Percentiles rank a stretch among this genome's conserved stretches.
Evolutionary conservation across 2,113 vertebrate genomes (phyloP).

Genomic region (Forbesichthys papilliferus): DNA sequence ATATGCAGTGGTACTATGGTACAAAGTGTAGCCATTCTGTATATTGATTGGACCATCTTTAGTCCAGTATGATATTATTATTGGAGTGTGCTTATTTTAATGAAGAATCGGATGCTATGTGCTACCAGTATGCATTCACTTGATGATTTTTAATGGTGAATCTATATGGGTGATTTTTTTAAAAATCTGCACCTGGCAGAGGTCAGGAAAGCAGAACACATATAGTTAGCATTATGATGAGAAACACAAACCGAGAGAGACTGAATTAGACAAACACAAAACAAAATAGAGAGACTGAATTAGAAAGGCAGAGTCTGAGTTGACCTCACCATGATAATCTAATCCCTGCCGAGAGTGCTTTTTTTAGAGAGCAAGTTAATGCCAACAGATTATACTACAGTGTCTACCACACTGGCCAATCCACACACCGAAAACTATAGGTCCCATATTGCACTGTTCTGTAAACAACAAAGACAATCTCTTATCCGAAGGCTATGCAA

Average conservation of each 20-base stretch:
- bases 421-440: constrained; percentile 55
- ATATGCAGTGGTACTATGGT: not conserved
- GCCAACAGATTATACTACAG: constrained; percentile 78
- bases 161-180: not conserved
- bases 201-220: not conserved
- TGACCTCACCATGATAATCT: constrained; percentile 81
- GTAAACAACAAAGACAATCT: constrained; percentile 9
- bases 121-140: not conserved
- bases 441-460: constrained; percentile 14
- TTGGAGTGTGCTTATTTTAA: not conserved
- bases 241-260: constrained; percentile 45
- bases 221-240: constrained; percentile 11
- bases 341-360: constrained; percentile 82
- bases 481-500: not conserved
- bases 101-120: not conserved
- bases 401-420: constrained; percentile 74
- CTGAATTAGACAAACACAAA: constrained; percentile 17
- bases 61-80: not conserved
- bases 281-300: constrained; percentile 18
- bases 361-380: constrained; percentile 84
- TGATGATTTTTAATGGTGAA: not conserved
- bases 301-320: constrained; percentile 55
- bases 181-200: not conserved
- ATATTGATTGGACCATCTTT: no score
- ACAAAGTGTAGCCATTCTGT: no score